Conservation (phyloP, 2,797 vertebrate genomes). For the Emydoidea blandingii region DNA sequence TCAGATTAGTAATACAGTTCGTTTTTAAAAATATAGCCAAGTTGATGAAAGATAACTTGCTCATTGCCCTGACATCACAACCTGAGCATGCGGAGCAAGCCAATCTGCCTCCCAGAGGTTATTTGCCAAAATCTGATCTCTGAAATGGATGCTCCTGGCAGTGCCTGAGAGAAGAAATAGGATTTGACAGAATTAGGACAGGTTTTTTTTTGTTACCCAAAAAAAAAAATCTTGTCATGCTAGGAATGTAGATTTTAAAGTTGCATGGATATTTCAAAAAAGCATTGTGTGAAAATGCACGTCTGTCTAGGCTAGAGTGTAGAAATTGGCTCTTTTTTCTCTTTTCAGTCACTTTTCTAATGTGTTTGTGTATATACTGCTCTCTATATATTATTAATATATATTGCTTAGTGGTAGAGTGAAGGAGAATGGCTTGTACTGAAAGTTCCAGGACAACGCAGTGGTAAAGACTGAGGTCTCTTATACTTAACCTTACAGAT, state of each 20-base stretch:
- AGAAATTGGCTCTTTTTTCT: not conserved
- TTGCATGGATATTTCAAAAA: not conserved
- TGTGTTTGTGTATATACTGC: not conserved
- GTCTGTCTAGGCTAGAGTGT: not conserved
- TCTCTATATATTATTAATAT: not conserved
- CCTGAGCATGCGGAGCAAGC: conserved; percentile 50
- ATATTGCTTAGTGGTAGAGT: not conserved
- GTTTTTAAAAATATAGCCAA: conserved; percentile 74
- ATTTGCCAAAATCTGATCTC: not conserved
- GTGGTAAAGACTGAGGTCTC: not conserved
- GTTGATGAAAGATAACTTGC: conserved; percentile 71
- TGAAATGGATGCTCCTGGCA: not conserved
- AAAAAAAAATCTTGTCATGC: not conserved
- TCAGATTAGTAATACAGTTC: conserved; percentile 73
- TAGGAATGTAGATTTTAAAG: not conserved
- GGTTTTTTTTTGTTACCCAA: not conserved
- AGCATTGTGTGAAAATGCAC: not conserved
- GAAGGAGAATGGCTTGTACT: not conserved
- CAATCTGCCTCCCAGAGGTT: conserved; percentile 42
- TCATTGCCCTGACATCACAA: conserved; percentile 67
- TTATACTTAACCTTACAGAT: not conserved
- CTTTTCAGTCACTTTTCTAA: not conserved
- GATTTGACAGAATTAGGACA: not conserved
- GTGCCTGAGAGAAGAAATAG: not conserved
- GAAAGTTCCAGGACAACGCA: not conserved